Percentiles rank a stretch among this genome's conserved stretches.
These are phyloP conservation scores for Napeogenes inachia DNA, from an alignment of 2,888 invertebrate species.

Conservation along the genomic window DNA sequence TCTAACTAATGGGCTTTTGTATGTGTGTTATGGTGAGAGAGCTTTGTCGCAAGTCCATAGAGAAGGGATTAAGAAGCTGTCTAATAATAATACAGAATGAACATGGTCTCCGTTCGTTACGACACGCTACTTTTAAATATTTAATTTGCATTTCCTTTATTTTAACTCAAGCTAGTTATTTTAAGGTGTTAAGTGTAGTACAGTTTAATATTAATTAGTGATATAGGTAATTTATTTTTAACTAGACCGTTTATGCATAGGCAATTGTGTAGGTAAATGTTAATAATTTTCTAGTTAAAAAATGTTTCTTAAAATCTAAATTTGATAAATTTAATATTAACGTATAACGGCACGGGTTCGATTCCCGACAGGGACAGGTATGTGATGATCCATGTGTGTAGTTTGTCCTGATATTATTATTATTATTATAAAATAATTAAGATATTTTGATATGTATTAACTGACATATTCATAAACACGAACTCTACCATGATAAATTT, in stretches of 20 bases:
- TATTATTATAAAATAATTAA: too few species aligned
- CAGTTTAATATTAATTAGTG: slow-evolving; percentile 57
- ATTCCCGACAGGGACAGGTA: too few species aligned
- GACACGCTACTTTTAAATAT: slow-evolving; percentile 71
- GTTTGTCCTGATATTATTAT: too few species aligned
- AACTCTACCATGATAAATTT: too few species aligned
- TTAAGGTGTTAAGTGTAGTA: slow-evolving; percentile 38
- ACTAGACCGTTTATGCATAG: slow-evolving; percentile 22
- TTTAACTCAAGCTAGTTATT: slow-evolving; percentile 38
- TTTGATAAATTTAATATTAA: too few species aligned
- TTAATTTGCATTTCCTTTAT: slow-evolving; percentile 73
- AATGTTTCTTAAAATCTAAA: too few species aligned
- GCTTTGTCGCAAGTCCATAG: slow-evolving; percentile 17
- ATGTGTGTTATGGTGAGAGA: slow-evolving; percentile 48
- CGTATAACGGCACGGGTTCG: too few species aligned
- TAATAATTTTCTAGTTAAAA: too few species aligned
- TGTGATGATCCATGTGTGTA: too few species aligned
- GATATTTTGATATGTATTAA: too few species aligned
- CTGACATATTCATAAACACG: too few species aligned
- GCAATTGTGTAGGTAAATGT: too few species aligned
- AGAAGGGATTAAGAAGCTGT: slow-evolving; percentile 67
- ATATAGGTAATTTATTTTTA: slow-evolving; percentile 36
- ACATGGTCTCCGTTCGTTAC: slow-evolving; percentile 68
- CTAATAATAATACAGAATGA: slow-evolving; percentile 72
- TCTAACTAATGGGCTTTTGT: slow-evolving; percentile 41